Evolutionary conservation across 2,113 vertebrate genomes (phyloP).

Genomic region (Steatornis caripensis): DNA sequence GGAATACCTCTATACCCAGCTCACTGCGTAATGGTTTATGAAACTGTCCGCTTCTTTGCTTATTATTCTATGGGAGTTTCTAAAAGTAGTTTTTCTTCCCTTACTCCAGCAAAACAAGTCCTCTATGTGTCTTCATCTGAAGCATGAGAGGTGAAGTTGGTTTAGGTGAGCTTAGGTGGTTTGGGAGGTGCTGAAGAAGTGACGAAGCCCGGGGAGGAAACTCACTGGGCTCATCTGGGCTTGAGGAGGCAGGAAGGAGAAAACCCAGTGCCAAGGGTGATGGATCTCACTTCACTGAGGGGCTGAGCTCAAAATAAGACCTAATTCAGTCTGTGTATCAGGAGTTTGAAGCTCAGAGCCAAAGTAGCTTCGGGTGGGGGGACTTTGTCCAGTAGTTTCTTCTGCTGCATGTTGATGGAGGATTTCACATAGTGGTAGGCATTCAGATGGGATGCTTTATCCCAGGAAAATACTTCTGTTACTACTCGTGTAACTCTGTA

Average conservation of each 20-base stretch:
- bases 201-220: background rate
- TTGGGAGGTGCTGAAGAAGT: background rate
- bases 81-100: background rate
- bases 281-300: background rate
- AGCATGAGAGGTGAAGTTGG: background rate
- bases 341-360: background rate
- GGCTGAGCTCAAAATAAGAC: background rate
- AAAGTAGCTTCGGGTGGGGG: no score
- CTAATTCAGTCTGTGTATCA: background rate
- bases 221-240: background rate
- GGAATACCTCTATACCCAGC: background rate
- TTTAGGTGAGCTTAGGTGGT: background rate
- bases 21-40: background rate
- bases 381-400: background rate
- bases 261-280: rapidly evolving
- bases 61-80: background rate
- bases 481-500: background rate
- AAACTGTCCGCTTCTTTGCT: background rate
- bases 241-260: background rate
- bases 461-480: background rate
- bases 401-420: background rate
- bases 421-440: background rate
- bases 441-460: background rate
- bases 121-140: background rate
- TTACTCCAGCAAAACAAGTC: background rate